Conservation (phyloP, 2,888 invertebrate species). For the Pristionchus fissidentatus region DNA sequence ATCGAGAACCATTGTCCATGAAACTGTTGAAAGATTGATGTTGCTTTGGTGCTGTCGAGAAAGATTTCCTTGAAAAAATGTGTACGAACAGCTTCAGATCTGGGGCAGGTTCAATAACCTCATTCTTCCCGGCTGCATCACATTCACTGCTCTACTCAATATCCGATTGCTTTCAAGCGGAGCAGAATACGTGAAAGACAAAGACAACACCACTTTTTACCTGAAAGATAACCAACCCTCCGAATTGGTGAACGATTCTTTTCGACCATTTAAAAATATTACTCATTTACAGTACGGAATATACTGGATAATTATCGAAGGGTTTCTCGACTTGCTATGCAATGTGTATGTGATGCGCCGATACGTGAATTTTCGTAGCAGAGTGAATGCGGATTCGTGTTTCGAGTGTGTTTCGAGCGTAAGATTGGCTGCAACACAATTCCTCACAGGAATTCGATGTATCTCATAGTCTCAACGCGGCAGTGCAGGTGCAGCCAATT, state of each 20-base stretch:
- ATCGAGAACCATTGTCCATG: no score
- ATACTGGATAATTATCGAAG: conserved; percentile 1
- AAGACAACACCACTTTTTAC: neutral
- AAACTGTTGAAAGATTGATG: no score
- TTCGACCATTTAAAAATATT: neutral
- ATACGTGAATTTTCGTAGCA: neutral
- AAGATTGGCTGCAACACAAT: neutral
- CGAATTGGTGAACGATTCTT: neutral
- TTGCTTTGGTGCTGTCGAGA: no score
- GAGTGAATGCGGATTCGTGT: neutral
- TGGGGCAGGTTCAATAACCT: neutral
- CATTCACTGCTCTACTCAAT: neutral
- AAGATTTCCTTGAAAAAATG: no score
- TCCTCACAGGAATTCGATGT: neutral
- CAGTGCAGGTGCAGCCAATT: neutral
- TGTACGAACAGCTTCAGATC: no score
- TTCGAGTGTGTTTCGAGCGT: neutral
- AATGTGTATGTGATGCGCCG: neutral
- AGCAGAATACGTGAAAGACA: neutral
- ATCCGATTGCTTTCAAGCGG: neutral
- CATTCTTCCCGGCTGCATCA: neutral
- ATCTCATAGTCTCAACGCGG: neutral
- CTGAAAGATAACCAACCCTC: neutral
- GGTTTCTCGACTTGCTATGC: neutral
- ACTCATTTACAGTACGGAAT: neutral